Conservation (phyloP, 2,888 invertebrate species). For the Xanthia icteritia region DNA sequence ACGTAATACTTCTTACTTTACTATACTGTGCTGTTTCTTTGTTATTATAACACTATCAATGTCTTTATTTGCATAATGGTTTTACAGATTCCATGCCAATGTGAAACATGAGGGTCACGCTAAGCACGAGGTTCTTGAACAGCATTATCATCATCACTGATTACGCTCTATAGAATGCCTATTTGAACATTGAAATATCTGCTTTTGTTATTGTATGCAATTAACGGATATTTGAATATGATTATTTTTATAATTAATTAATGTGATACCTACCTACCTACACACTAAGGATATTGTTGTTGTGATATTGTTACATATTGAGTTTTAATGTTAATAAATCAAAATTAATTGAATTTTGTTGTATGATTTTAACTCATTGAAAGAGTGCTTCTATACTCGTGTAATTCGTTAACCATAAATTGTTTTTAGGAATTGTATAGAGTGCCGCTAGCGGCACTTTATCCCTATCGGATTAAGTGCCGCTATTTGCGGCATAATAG, state of each 20-base stretch:
- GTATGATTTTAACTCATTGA: not conserved
- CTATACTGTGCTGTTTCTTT: not conserved
- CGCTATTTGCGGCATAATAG: too few species aligned
- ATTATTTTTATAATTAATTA: constrained; percentile 1
- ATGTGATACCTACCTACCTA: constrained; percentile 36
- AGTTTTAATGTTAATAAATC: constrained; percentile 32
- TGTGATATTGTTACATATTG: constrained; percentile 28
- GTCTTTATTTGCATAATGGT: constrained; percentile 18
- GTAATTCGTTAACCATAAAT: not conserved
- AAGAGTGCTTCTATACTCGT: not conserved
- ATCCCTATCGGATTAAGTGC: too few species aligned
- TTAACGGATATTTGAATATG: constrained; percentile 66
- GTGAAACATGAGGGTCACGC: constrained; percentile 67
- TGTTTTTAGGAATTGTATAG: too few species aligned
- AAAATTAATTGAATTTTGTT: not conserved
- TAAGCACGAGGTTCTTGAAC: constrained; percentile 60
- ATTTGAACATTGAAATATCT: constrained; percentile 65
- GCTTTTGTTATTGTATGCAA: not conserved
- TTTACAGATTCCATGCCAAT: constrained; percentile 60
- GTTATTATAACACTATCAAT: constrained; percentile 10
- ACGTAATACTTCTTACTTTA: too few species aligned
- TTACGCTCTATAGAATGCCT: constrained; percentile 14
- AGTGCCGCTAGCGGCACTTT: too few species aligned
- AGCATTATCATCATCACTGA: constrained; percentile 56
- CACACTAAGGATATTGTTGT: constrained; percentile 27